Evolutionary conservation across 2,888 invertebrate species (phyloP), one percentile per base, ranked within the genome.

Genomic region (Myopa tessellatipennis): DNA sequence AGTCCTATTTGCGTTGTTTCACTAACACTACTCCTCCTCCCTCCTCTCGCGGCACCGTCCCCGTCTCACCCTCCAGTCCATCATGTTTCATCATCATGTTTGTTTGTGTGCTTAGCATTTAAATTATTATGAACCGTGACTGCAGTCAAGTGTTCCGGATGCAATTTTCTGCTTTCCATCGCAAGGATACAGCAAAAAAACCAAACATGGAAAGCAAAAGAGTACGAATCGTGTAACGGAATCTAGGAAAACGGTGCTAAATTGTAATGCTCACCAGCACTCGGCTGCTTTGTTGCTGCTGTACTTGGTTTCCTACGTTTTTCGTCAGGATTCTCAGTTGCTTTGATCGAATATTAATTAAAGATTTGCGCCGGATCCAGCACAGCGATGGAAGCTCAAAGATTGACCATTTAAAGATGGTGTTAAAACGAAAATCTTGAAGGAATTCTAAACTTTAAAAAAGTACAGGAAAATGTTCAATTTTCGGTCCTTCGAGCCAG

Each of bases 91-190:
- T 12, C 45, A n/a, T 16, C 14, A 38, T 67, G 18, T 8, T 50
- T 55, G 50, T 8, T 81, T 84, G 85, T 85, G 84, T 85, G 85
- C 84, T 81, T 79, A 85, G 86, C 86, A 86, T 86, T 86, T 85
- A 85, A 86, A 86, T 85, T 85, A 85, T 86, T 86, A 85, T 85
- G 85, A 85, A 78, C 81, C 82, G 75, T 75, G 75, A 75, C 75
- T 75, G 75, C 69, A 69, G 75, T 75, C 75, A 75, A 75, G 75
- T 75, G 58, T 69, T 68, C 68, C 68, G 75, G 69, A 75, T 75
- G 68, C 69, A 75, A 75, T 75, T 69, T 75, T 69, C 16, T 45
- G 38, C 45, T 75, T 60, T 72, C 40, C 52, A 12, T 40, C n/a
- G 2, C 26, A 26, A 45, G 18, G 45, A 45, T 8, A 10, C 7